Base-by-base conservation (phyloP, 2,113 vertebrate genomes). In the Thinocorus orbignyianus region DNA sequence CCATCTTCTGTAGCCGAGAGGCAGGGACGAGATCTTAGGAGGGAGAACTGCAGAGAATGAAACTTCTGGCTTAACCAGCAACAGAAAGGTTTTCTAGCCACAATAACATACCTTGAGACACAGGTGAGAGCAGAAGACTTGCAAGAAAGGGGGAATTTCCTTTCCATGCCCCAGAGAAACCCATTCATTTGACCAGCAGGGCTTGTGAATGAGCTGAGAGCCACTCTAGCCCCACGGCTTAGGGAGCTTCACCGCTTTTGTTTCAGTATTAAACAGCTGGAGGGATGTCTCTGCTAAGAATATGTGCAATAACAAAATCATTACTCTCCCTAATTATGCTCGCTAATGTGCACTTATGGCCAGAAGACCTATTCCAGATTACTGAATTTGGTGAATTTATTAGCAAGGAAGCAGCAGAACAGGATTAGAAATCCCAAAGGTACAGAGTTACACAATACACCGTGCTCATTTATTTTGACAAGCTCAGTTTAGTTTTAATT, bases 401-500 rank as follows among this genome's bases (percentile, higher is more conserved):
- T 95, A 93, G 66, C 41, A 6, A 92, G 90, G 57, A 93, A 91
- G 90, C 88, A 94, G 93, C 76, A 88, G 91, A 95, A 94, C 96
- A 82, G 93, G 97, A 96, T 94, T 87, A 80, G 72, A 91, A 90
- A 91, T 94, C 96, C 92, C 95, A 95, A 79, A 90, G 62, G 65
- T 94, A 84, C 2, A 0, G 30, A 11, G 7, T 94, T 96, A 92
- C 93, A 96, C 93, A 95, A 96, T 84, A 79, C 69, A 69, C 71
- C 1, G 0, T 4, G 7, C 81, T 96, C 90, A 87, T 91, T 91
- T 95, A 88, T 93, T 92, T 95, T 95, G 88, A 93, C 95, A 97
- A 94, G 88, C 95, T 92, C 18, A 3, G 80, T 95, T 97, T 93
- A 76, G 76, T 87, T 94, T 96, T 96, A 96, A 97, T 97, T 96